Base-by-base conservation (phyloP, 1,140 invertebrate genomes). In the Plectrocnemia conspersa region DNA sequence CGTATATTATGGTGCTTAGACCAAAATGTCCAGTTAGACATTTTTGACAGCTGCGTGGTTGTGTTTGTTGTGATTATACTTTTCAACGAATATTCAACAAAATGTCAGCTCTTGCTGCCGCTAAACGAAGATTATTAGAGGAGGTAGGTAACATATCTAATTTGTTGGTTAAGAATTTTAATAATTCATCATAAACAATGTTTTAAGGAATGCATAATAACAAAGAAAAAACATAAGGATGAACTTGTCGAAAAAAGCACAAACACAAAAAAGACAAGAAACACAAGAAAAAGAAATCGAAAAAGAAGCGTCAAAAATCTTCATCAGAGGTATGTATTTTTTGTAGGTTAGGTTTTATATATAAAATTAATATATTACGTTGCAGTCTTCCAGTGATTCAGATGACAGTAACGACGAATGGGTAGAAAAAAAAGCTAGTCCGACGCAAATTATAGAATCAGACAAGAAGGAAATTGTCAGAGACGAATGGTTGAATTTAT, bases 401-500 rank as follows among this genome's bases (percentile, higher is more conserved):
- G 42, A 55, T 22, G 62, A 52, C 40, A 63, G 68, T 18, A 72
- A 75, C 48, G 71, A 75, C 52, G 71, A 77, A 66, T 82, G 80
- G 79, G 71, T 80, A 15, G 78, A 82, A 65, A 79, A 76, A 64
- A n/a, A n/a, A n/a, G n/a, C n/a, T n/a, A n/a, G n/a, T n/a, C n/a
- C n/a, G n/a, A n/a, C n/a, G n/a, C n/a, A n/a, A n/a, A n/a, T n/a
- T n/a, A n/a, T 52, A 65, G 48, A 54, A 50, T 21, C 29, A 50
- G n/a, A 49, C 52, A 5, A 3, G 16, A 16, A 48, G 32, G 61
- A 52, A 56, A 9, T 52, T 13, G 59, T 65, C 36, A 68, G 76
- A 16, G 79, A 80, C 41, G 72, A 76, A 54, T 82, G 79, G 79
- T 81, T 82, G 79, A 71, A 71, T 11, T 71, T 73, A 68, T 72